A percentile compares a stretch with the other conserved stretches of the same genome.
Evolutionary conservation across 2,888 invertebrate species (phyloP).

Genomic region (Leptogaster cylindrica): DNA sequence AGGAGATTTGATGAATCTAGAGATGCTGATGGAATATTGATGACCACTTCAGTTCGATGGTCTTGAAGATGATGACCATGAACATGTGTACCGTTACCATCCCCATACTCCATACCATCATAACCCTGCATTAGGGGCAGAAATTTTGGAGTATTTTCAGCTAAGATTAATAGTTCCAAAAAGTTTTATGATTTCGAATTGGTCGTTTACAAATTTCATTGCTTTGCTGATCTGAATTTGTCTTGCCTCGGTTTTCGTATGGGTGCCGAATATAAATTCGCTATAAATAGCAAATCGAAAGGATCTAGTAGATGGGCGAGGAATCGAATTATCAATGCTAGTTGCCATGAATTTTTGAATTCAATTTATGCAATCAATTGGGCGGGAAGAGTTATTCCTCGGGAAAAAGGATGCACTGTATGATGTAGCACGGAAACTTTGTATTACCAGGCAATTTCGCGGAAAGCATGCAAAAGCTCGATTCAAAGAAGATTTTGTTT

Average conservation of each 20-base stretch:
- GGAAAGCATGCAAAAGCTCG: too few relatives aligned
- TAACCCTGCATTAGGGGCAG: too few relatives aligned
- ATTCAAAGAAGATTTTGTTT: too few relatives aligned
- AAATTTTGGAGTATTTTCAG: neutral
- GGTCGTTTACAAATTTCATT: conserved; percentile 36
- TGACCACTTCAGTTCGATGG: conserved; percentile 39
- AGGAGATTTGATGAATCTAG: conserved; percentile 44
- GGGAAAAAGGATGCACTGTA: too few relatives aligned
- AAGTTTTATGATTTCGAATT: conserved; percentile 37
- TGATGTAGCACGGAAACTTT: too few relatives aligned
- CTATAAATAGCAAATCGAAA: conserved; percentile 12
- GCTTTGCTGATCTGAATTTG: neutral
- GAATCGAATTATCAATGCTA: conserved; percentile 15
- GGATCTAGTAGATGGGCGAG: conserved; percentile 6
- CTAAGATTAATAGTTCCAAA: conserved; percentile 25
- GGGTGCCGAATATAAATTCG: conserved; percentile 18
- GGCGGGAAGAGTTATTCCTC: neutral
- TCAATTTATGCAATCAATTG: conserved; percentile 13
- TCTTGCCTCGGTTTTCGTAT: neutral
- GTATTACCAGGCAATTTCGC: too few relatives aligned
- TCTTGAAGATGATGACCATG: conserved; percentile 19
- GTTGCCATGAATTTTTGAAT: neutral
- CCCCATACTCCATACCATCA: too few relatives aligned
- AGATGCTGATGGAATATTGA: conserved; percentile 47
- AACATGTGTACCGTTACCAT: conserved; percentile 14